Evolutionary conservation across 2,888 invertebrate genomes (phyloP).

Genomic region (Ophioninae sp.): DNA sequence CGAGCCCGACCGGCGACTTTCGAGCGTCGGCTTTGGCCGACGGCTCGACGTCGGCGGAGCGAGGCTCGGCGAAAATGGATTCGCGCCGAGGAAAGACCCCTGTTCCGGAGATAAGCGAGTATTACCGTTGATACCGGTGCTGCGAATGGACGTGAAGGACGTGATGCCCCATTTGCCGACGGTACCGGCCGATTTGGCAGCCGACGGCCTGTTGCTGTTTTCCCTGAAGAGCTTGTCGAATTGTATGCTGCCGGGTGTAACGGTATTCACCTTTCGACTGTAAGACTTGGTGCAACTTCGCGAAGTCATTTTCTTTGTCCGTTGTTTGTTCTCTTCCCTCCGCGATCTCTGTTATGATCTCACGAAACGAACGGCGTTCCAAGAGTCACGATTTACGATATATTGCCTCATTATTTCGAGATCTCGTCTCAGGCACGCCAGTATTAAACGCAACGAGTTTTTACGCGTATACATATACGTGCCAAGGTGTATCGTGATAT

Average conservation of each 20-base stretch:
- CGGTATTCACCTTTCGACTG: conserved; percentile 78
- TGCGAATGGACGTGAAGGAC: conserved; percentile 94
- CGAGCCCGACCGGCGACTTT: no score
- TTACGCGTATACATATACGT: conserved; percentile 23
- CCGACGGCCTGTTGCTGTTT: conserved; percentile 93
- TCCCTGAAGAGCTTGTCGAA: conserved; percentile 87
- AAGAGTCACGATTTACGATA: conserved; percentile 67
- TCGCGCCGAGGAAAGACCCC: neutral
- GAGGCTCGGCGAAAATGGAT: neutral
- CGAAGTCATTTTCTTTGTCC: conserved; percentile 76
- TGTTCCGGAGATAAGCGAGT: neutral
- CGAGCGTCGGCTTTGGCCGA: no score
- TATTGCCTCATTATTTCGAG: conserved; percentile 68
- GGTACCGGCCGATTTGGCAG: conserved; percentile 94
- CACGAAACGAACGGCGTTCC: conserved; percentile 70
- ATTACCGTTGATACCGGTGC: conserved; percentile 87
- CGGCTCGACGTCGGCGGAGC: neutral
- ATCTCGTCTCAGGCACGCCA: conserved; percentile 37
- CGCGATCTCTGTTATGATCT: conserved; percentile 50
- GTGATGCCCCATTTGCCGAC: conserved; percentile 97
- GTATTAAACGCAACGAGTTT: conserved; percentile 51
- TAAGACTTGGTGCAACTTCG: conserved; percentile 79
- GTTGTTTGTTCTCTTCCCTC: conserved; percentile 46
- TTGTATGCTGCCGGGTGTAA: conserved; percentile 83
- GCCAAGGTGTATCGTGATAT: conserved; percentile 43